A percentile compares a stretch with the other conserved stretches of the same genome.
phyloP scores from a whole-genome alignment of 2,797 vertebrate species.

The Leptoclinus maculatus region DNA sequence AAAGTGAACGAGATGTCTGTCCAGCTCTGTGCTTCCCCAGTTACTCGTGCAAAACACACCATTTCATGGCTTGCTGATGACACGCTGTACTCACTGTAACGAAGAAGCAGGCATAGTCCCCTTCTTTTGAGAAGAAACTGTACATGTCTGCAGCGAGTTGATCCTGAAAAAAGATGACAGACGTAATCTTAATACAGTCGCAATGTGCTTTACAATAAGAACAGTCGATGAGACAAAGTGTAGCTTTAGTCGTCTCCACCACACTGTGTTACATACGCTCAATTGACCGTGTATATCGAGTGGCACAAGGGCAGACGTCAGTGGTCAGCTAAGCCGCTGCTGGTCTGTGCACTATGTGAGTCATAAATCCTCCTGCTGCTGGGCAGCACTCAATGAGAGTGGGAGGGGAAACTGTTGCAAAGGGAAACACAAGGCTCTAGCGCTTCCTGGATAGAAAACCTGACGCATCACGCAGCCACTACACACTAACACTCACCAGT shows the following conservation, averaged over 20 bases:
- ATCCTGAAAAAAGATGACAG: constrained; percentile 82
- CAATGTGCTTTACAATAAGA: background rate
- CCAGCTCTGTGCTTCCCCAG: constrained; percentile 66
- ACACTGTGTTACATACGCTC: constrained; percentile 11
- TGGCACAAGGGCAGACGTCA: constrained; percentile 28
- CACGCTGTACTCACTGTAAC: constrained; percentile 87
- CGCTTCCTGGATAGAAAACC: constrained; percentile 58
- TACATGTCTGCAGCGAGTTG: constrained; percentile 99
- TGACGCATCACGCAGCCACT: constrained; percentile 34
- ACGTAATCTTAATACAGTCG: background rate
- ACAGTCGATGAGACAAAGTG: background rate
- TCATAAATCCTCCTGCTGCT: constrained; percentile 58
- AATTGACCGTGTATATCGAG: constrained; percentile 39
- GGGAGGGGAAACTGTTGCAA: constrained; percentile 14
- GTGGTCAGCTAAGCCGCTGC: constrained; percentile 37
- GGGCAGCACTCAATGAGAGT: constrained; percentile 23
- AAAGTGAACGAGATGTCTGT: constrained; percentile 55
- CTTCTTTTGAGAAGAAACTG: constrained; percentile 96
- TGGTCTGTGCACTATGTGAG: constrained; percentile 5
- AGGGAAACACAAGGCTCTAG: constrained; percentile 56
- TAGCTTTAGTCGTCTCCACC: too few species aligned
- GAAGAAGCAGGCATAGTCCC: constrained; percentile 93
- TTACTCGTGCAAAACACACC: constrained; percentile 24
- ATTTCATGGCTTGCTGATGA: constrained; percentile 26
- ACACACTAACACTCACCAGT: constrained; percentile 38